A percentile compares a stretch with the other conserved stretches of the same genome.
Conservation (phyloP, 2,797 vertebrate species). For the Pachyuromys duprasi region DNA sequence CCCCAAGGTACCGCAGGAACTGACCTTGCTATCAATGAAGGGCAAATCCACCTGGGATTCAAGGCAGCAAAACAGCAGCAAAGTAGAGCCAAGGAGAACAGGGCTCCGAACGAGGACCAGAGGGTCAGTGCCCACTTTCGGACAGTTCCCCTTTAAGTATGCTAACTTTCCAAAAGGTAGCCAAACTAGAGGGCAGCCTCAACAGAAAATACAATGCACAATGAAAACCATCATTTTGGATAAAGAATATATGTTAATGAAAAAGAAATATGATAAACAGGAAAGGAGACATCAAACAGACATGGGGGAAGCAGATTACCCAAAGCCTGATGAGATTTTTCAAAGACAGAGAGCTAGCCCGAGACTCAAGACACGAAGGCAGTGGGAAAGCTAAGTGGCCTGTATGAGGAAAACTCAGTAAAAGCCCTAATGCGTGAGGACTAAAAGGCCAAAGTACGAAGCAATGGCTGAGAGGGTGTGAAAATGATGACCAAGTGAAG, state of each 20-base stretch:
- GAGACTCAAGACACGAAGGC: neutral
- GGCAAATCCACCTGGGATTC: neutral
- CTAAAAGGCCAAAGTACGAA: neutral
- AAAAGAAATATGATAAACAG: fast-evolving
- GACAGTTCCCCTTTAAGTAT: fast-evolving
- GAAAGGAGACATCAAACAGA: neutral
- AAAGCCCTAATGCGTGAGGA: neutral
- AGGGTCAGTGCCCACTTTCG: neutral
- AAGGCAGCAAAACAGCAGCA: neutral
- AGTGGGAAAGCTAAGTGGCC: neutral
- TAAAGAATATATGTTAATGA: neutral
- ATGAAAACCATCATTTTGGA: neutral
- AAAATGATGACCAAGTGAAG: neutral
- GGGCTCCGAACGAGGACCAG: neutral
- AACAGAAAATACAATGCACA: neutral
- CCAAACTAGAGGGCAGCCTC: neutral
- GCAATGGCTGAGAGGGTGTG: neutral
- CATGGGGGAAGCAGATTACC: neutral
- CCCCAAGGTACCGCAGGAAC: neutral
- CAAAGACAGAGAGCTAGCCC: neutral
- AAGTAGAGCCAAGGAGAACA: fast-evolving
- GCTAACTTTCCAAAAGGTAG: neutral
- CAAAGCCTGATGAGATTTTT: neutral
- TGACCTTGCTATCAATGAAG: fast-evolving
- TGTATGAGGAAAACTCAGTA: fast-evolving